Conservation (phyloP, 2,113 vertebrate genomes). For the Phrynosoma platyrhinos region DNA sequence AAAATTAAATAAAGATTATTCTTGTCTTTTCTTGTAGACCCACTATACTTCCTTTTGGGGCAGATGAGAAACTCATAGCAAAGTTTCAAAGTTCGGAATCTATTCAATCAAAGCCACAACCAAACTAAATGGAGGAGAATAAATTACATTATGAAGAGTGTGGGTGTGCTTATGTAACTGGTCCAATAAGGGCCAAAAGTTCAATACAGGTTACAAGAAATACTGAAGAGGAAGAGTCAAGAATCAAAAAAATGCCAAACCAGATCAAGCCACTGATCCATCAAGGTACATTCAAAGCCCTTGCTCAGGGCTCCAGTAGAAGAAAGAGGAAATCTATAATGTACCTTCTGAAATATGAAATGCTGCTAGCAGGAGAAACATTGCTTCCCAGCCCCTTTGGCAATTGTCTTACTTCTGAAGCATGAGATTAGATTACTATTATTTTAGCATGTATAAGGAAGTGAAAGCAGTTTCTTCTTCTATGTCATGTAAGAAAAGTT, state of each 20-base stretch:
- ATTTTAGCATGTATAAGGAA: constrained; percentile 48
- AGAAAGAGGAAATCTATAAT: constrained; percentile 41
- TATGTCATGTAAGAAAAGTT: neutral
- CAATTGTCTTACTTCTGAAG: constrained; percentile 48
- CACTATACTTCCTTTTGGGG: neutral
- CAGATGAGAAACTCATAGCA: neutral
- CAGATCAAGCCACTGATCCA: constrained; percentile 54
- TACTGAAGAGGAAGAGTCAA: constrained; percentile 26
- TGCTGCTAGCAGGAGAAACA: neutral
- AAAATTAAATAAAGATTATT: constrained; percentile 60
- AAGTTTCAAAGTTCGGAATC: constrained; percentile 15
- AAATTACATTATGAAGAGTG: constrained; percentile 39
- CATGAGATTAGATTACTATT: constrained; percentile 47
- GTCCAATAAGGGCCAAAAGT: constrained; percentile 44
- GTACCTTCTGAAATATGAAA: neutral
- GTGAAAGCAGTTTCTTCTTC: constrained; percentile 17
- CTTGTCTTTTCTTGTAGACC: constrained; percentile 9
- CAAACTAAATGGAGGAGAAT: neutral
- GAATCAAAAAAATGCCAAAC: constrained; percentile 53
- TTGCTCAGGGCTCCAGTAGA: neutral
- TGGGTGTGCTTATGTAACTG: constrained; percentile 45
- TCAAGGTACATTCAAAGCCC: constrained; percentile 42
- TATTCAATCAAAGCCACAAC: neutral
- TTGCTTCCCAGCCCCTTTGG: constrained; percentile 11
- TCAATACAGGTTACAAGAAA: constrained; percentile 37